Evolutionary conservation across 2,113 vertebrate species (phyloP).

Genomic region (Chlamydotis undulata): DNA sequence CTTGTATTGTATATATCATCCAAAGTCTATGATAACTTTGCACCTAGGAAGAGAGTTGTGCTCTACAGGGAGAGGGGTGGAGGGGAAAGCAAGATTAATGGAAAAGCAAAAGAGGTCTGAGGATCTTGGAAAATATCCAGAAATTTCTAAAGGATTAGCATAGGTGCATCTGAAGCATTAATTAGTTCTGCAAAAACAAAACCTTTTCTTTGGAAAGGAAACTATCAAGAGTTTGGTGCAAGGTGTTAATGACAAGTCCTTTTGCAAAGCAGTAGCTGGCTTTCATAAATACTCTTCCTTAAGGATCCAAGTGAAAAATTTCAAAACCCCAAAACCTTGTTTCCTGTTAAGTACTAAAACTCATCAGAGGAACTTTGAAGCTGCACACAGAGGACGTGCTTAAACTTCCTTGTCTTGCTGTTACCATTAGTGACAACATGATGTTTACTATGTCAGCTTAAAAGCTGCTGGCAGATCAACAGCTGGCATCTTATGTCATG

Average conservation of each 20-base stretch:
- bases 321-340: neutral
- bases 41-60: neutral
- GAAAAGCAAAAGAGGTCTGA: neutral
- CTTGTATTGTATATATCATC: neutral
- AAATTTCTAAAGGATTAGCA: neutral
- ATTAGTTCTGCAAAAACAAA: neutral
- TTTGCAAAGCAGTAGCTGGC: neutral
- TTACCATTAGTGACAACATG: neutral
- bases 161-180: neutral
- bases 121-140: neutral
- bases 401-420: neutral
- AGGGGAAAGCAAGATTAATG: neutral
- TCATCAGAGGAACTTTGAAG: neutral
- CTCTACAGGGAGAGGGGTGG: neutral
- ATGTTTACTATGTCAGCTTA: neutral
- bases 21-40: neutral
- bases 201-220: neutral
- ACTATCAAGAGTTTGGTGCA: neutral
- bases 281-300: neutral
- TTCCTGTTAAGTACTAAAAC: neutral
- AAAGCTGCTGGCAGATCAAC: neutral
- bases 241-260: neutral
- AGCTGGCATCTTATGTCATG: neutral
- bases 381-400: neutral
- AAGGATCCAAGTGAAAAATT: neutral